Conservation (phyloP, 2,888 invertebrate species). For the Coenonympha arcania region DNA sequence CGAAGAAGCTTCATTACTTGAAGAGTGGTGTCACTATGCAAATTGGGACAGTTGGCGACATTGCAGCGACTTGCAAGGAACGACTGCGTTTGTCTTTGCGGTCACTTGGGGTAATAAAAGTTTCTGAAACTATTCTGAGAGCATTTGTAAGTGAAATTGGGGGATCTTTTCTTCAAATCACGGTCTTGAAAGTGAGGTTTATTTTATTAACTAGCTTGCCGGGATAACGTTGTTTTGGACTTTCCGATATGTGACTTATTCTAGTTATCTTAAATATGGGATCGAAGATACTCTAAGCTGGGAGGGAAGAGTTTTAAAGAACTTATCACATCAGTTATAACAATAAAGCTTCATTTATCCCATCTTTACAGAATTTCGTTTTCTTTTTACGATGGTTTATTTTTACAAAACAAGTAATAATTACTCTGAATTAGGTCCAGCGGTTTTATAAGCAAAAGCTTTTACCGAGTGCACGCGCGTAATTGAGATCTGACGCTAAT, state of each 20-base stretch:
- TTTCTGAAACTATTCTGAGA: background rate
- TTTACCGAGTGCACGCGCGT: background rate
- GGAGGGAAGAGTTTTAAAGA: too few relatives aligned
- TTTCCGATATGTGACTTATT: too few relatives aligned
- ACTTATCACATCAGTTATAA: too few relatives aligned
- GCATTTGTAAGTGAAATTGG: background rate
- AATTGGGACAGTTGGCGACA: background rate
- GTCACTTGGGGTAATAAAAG: background rate
- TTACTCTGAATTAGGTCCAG: background rate
- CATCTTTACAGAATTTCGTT: too few relatives aligned
- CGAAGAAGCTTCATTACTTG: background rate
- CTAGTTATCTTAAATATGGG: too few relatives aligned
- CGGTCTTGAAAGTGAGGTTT: too few relatives aligned
- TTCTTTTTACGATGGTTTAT: background rate
- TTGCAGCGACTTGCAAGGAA: background rate
- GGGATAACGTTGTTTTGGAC: too few relatives aligned
- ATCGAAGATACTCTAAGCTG: too few relatives aligned
- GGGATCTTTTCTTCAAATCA: background rate
- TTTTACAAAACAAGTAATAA: background rate
- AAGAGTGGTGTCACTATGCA: background rate
- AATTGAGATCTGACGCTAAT: background rate
- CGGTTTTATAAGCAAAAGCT: conserved; percentile 1
- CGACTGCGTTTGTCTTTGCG: background rate
- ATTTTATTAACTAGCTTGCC: too few relatives aligned
- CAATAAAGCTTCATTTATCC: too few relatives aligned